Evolutionary conservation across 2,888 invertebrate species (phyloP), one percentile per base, ranked within the genome.

Genomic region (Epiblema foenella): DNA sequence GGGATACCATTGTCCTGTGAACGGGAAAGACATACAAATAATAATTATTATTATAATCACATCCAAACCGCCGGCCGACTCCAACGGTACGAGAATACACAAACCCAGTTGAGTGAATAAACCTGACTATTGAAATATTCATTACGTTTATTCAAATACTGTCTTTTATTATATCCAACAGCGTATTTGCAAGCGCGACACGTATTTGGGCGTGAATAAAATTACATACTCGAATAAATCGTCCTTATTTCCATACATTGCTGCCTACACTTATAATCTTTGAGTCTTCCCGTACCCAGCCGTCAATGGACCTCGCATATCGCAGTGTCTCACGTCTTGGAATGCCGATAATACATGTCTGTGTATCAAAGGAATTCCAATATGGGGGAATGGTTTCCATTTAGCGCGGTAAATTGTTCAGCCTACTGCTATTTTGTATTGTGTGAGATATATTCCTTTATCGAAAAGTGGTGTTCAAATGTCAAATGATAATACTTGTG

Each of bases 311-410:
- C 29, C 1, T 8, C n/a, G 12, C 7, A 24, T 24, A n/a, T 12
- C 24, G 15, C 56, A 29, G n/a, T 8, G 3, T 15, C n/a, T 15
- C 52, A 20, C 52, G 20, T 24, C 33, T 29, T 39, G n/a, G 46
- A 46, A 46, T 46, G n/a, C n/a, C 8, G 46, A 65, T 73, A 72
- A 58, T 76, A 75, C 68, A 71, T 17, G 64, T 72, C 66, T 72
- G 68, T 72, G 72, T 71, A 59, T 51, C 60, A 56, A 57, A 76
- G 75, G 83, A 82, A 84, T 84, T 83, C 79, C 80, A 84, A 82
- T 84, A 83, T 79, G 76, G 68, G 73, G n/a, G 77, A 75, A 82
- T 81, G 74, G 78, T 78, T 77, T 64, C 67, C 67, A 78, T 69
- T 75, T 76, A 76, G 67, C 74, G 76, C 74, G 76, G 75, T 76